These are phyloP conservation scores for Luffia ferchaultella DNA, from an alignment of 2,888 invertebrate species.

Conservation along the genomic window DNA sequence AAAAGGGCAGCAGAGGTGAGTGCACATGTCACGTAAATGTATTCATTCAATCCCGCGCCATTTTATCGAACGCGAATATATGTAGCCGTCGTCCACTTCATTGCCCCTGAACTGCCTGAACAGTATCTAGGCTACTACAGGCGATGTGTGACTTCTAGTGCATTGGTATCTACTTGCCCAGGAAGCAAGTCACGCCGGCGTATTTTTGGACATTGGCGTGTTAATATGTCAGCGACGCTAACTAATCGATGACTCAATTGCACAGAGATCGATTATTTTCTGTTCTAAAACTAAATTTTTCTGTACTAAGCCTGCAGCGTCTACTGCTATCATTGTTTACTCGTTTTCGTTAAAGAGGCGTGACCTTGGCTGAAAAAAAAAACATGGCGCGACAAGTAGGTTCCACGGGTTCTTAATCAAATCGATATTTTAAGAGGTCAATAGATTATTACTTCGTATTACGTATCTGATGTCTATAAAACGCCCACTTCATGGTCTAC, in stretches of 20 bases:
- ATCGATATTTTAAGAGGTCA: no score
- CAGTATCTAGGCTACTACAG: not conserved
- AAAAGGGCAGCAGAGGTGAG: conserved; percentile 90
- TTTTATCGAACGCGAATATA: conserved; percentile 56
- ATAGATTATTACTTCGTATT: no score
- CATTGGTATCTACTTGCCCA: not conserved
- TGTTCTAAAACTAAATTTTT: not conserved
- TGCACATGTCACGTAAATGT: conserved; percentile 58
- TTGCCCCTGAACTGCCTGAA: no score
- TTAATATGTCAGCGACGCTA: conserved; percentile 27
- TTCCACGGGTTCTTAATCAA: no score
- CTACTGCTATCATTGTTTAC: conserved; percentile 50
- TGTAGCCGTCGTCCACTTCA: no score
- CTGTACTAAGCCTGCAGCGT: conserved; percentile 7
- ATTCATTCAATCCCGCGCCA: conserved; percentile 61
- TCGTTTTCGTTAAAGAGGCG: conserved; percentile 50
- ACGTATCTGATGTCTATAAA: no score
- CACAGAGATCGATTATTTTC: conserved; percentile 7
- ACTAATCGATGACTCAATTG: conserved; percentile 48
- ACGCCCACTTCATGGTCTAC: no score
- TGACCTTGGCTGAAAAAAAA: conserved; percentile 62
- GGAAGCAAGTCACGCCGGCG: conserved; percentile 34
- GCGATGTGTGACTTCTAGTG: not conserved
- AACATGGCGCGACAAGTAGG: conserved; percentile 63
- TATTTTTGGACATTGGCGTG: conserved; percentile 51